Base-by-base conservation (phyloP, 2,888 invertebrate genomes). In the Leptogaster cylindrica region DNA sequence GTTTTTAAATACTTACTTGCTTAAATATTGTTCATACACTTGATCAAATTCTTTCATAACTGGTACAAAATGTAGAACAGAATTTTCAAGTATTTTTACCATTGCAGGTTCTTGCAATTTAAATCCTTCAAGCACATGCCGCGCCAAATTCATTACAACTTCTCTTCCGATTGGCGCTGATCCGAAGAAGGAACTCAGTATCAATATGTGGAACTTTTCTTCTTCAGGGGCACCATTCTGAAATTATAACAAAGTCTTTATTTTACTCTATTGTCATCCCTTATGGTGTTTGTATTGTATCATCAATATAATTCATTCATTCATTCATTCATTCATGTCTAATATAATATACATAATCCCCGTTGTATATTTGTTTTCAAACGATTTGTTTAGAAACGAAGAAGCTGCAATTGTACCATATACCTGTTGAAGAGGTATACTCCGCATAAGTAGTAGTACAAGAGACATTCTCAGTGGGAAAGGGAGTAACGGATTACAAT, bases 81-180 rank as follows among this genome's bases (percentile, higher is more conserved):
- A 84, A 71, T 87, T 88, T 55, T 89, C 82, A 3, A 96, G 77
- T 10, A 96, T 79, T 16, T 81, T 80, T 39, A 83, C 77, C 70
- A 92, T 87, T 0, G 84, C 77, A 0, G 88, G 87, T 74, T 94
- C 89, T 23, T 87, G 87, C 63, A 88, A 83, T 46, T 83, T 81
- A 76, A 89, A 87, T 0, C 92, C 94, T 63, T 85, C 87, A 20
- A 90, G 79, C 16, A 96, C 80, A 81, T 96, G 95, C 0, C 92
- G 86, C 0, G 91, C 91, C 73, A 97, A 84, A 79, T 95, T 89
- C 0, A 95, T 76, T 0, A 90, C 81, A 68, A 97, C 83, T 80
- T 97, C 96, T 64, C 95, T 87, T 0, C 95, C 94, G 12, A 92
- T 82, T 0, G 93, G 92, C 76, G 95, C 90, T 0, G 90, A 88